Evolutionary conservation across 2,797 vertebrate genomes (phyloP).

Genomic region (Sibirionetta formosa): DNA sequence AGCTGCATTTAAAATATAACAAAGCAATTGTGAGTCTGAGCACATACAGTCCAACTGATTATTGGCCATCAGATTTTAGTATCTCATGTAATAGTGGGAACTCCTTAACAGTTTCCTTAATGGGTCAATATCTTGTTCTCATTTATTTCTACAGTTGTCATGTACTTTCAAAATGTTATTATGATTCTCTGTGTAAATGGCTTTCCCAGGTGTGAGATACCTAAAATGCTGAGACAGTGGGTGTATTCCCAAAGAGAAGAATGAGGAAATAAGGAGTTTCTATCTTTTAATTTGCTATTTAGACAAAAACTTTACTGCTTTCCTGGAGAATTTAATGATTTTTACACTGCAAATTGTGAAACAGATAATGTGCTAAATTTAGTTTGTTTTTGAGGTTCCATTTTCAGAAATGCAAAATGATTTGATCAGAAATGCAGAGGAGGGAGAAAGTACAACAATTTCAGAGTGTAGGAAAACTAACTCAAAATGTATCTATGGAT

Average conservation of each 20-base stretch:
- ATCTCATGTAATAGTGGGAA: background rate
- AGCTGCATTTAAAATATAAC: background rate
- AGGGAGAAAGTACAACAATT: background rate
- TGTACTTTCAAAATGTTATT: background rate
- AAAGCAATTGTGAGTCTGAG: slow-evolving; percentile 8
- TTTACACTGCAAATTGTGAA: background rate
- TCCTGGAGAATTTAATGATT: background rate
- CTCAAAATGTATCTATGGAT: background rate
- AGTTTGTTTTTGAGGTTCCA: background rate
- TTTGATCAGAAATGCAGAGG: background rate
- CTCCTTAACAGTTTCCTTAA: slow-evolving; percentile 1
- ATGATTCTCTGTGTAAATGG: background rate
- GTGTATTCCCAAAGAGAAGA: background rate
- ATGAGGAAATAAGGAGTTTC: background rate
- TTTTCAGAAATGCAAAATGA: background rate
- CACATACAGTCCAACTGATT: background rate
- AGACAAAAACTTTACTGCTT: background rate
- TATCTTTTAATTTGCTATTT: background rate
- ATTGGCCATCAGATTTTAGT: background rate
- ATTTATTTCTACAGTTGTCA: background rate
- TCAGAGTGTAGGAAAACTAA: background rate
- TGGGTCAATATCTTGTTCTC: background rate
- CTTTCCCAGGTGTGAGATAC: background rate
- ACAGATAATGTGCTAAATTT: background rate
- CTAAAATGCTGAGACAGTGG: background rate